Evolutionary conservation across 2,888 invertebrate genomes (phyloP).

Genomic region (Andrena bicolor): DNA sequence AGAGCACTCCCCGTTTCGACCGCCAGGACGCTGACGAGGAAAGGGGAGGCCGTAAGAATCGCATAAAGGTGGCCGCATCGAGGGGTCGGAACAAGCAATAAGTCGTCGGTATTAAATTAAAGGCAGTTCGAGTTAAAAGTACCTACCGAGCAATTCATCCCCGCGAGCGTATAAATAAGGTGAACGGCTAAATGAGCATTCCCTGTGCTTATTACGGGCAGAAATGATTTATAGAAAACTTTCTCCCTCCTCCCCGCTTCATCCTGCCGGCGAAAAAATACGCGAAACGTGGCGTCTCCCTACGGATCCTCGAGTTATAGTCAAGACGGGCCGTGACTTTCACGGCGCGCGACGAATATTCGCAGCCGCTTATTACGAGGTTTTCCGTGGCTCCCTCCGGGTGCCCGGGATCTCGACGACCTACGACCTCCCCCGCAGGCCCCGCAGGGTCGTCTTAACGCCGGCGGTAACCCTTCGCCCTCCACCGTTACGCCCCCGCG

Average conservation of each 20-base stretch:
- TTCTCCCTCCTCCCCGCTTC: not conserved
- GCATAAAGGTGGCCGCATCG: not conserved
- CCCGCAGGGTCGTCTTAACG: conserved; percentile 3
- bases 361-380: conserved; percentile 62
- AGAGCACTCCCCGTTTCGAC: not conserved
- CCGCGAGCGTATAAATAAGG: conserved; percentile 69
- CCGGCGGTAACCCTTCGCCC: conserved; percentile 22
- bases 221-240: conserved; percentile 72
- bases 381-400: conserved; percentile 29
- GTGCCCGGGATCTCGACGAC: conserved; percentile 36
- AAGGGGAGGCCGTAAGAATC: conserved; percentile 7
- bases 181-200: conserved; percentile 70
- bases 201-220: conserved; percentile 60
- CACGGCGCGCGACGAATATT: conserved; percentile 52
- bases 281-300: conserved; percentile 45
- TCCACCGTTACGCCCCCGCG: conserved; percentile 1
- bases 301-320: conserved; percentile 47
- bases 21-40: not conserved
- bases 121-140: conserved; percentile 74
- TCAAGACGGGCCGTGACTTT: conserved; percentile 42
- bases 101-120: conserved; percentile 71
- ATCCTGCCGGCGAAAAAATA: conserved; percentile 32
- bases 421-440: conserved; percentile 20
- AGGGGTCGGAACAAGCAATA: conserved; percentile 21
- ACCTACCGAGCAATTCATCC: conserved; percentile 45